Conservation (phyloP, 2,797 vertebrate genomes). For the Poeciliopsis infans region DNA sequence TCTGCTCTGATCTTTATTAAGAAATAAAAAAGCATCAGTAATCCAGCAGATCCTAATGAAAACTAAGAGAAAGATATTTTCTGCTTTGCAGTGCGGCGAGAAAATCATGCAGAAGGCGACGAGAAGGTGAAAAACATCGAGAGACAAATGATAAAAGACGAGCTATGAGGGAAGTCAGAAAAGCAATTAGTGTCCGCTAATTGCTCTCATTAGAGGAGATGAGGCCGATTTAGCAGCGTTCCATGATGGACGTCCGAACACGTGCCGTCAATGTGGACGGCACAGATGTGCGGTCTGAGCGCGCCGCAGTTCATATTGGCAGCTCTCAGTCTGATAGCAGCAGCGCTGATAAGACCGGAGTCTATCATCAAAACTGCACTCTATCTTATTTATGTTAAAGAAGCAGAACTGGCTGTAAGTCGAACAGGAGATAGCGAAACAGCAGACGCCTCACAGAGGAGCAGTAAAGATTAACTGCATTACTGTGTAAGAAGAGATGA, state of each 20-base stretch:
- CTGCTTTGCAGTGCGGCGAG: conserved; percentile 9
- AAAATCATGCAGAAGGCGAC: conserved; percentile 27
- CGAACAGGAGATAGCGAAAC: conserved; percentile 35
- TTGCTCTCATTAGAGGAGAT: conserved; percentile 72
- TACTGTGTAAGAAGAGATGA: conserved; percentile 23
- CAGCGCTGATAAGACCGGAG: conserved; percentile 54
- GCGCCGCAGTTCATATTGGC: conserved; percentile 19
- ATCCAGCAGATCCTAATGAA: conserved; percentile 35
- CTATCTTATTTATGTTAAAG: conserved; percentile 40
- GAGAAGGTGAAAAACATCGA: conserved; percentile 31
- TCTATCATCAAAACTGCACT: conserved; percentile 48
- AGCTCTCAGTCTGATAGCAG: conserved; percentile 54
- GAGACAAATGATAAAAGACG: conserved; percentile 18
- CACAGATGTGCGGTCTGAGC: conserved; percentile 28
- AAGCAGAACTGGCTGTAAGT: conserved; percentile 17
- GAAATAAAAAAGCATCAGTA: conserved; percentile 44
- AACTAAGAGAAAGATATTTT: conserved; percentile 29
- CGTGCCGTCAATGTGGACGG: conserved; percentile 30
- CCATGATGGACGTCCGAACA: conserved; percentile 38
- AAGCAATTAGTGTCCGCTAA: conserved; percentile 73
- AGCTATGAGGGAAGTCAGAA: conserved; percentile 52
- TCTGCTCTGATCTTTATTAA: conserved; percentile 30
- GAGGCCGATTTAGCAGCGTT: conserved; percentile 42
- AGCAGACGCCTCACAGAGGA: conserved; percentile 3
- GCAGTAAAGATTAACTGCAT: conserved; percentile 28